Conservation (phyloP, 2,113 vertebrate genomes). For the Syngnathoides biaculeatus region DNA sequence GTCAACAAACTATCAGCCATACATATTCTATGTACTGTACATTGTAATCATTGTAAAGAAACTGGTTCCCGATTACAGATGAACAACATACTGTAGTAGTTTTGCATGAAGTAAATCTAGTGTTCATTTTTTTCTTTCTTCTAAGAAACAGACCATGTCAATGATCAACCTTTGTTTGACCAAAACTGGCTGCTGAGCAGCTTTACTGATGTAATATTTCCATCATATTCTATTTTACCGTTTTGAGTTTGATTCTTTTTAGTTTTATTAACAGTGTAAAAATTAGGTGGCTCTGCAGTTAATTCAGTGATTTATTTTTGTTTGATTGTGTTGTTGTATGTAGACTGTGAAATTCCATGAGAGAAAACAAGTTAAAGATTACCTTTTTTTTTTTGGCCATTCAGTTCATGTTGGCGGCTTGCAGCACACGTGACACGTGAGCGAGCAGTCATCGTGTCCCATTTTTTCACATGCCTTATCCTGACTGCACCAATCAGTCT, state of each 20-base stretch:
- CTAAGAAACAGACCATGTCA: slow-evolving; percentile 11
- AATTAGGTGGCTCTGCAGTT: neutral
- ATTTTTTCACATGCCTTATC: slow-evolving; percentile 17
- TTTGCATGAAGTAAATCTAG: neutral
- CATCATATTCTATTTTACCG: too few relatives aligned
- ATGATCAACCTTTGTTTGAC: slow-evolving; percentile 36
- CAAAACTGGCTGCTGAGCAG: neutral
- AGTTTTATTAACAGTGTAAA: neutral
- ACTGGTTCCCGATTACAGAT: neutral
- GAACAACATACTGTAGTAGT: neutral
- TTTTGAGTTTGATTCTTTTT: neutral
- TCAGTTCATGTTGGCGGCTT: slow-evolving; percentile 9
- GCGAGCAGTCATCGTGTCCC: slow-evolving; percentile 14
- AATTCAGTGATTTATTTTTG: neutral
- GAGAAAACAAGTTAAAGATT: slow-evolving; percentile 29
- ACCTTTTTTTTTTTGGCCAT: slow-evolving; percentile 14
- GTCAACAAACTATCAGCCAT: too few relatives aligned
- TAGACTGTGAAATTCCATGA: neutral
- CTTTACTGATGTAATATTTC: too few relatives aligned
- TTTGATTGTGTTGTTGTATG: neutral
- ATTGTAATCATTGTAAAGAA: too few relatives aligned
- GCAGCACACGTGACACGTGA: slow-evolving; percentile 3
- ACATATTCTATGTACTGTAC: too few relatives aligned
- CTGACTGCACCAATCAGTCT: neutral
- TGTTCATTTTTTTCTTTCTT: too few relatives aligned